phyloP scores from a whole-genome alignment of 2,113 vertebrate genomes.

The Callorhinus ursinus region DNA sequence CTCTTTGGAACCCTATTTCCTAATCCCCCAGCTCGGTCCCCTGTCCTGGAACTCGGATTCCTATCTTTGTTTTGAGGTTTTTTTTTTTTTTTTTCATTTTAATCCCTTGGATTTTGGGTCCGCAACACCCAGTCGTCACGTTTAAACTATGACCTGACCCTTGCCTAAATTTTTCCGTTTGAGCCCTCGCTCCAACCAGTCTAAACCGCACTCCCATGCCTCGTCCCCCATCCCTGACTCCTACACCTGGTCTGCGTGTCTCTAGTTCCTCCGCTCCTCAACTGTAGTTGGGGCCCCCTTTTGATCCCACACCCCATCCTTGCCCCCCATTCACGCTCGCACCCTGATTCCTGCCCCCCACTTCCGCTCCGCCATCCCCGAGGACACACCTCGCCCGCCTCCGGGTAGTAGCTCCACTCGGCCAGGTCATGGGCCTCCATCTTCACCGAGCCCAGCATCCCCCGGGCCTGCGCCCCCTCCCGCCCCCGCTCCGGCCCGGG shows the following conservation, averaged over 20 bases:
- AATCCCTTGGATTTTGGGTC: background rate
- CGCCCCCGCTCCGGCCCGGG: slow-evolving; percentile 57
- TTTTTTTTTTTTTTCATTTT: background rate
- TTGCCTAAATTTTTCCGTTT: background rate
- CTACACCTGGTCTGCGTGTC: slow-evolving; percentile 41
- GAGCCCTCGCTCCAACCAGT: background rate
- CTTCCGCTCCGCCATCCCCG: slow-evolving; percentile 65
- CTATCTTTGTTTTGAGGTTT: background rate
- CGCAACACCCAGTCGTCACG: background rate
- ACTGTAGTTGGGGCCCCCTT: background rate
- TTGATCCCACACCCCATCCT: background rate
- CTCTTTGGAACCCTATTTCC: background rate
- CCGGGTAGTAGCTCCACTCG: slow-evolving; percentile 81
- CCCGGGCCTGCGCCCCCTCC: slow-evolving; percentile 75
- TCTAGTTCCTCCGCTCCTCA: background rate
- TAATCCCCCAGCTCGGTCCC: background rate
- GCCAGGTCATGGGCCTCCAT: slow-evolving; percentile 81
- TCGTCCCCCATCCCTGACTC: background rate
- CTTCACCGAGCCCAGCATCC: slow-evolving; percentile 82
- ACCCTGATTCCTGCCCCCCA: background rate
- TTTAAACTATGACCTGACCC: background rate
- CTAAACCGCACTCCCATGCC: background rate
- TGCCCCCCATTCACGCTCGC: background rate
- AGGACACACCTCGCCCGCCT: slow-evolving; percentile 80
- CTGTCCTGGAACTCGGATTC: background rate